Base-by-base conservation (phyloP, 2,888 invertebrate genomes). In the Gisinianus flammeolus region DNA sequence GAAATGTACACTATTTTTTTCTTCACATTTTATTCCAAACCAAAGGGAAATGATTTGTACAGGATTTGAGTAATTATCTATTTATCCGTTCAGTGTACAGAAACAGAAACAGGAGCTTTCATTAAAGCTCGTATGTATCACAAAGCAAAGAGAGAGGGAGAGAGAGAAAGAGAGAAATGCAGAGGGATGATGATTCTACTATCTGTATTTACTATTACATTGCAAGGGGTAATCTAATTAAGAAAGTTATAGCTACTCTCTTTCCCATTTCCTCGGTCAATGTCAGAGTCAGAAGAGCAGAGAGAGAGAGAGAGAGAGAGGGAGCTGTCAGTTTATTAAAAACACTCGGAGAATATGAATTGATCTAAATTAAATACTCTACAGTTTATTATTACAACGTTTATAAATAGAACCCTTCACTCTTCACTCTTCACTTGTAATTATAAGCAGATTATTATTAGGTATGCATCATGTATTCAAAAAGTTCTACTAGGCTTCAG, bases 41-140 rank as follows among this genome's bases (percentile, higher is more conserved):
- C 12, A 2, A 44, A 72, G 31, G 56, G 62, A 72, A 72, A 72
- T 72, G 58, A 72, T 72, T 72, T 72, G 72, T 58, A 72, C 31
- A 72, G 58, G 72, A 58, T 62, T 58, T 72, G 12, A 33, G 33
- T 58, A 72, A 58, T 58, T 58, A 72, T 72, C 22, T 24, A 19
- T 16, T 67, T 67, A 19, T n/a, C 33, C 26, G 44, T 6, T 16
- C 35, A 35, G 35, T 44, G 44, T 44, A 44, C 3, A 44, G 2
- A 44, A 10, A 58, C 10, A n/a, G 22, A n/a, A 58, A 22, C 62
- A 22, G n/a, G n/a, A n/a, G n/a, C n/a, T n/a, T n/a, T n/a, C n/a
- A n/a, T n/a, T n/a, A n/a, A n/a, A n/a, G n/a, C n/a, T n/a, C n/a
- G n/a, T n/a, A n/a, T n/a, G n/a, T n/a, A n/a, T n/a, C n/a, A n/a